A percentile compares a stretch with the other conserved stretches of the same genome.
Evolutionary conservation across 2,888 invertebrate genomes (phyloP).

Genomic region (Eustalomyia histrio): DNA sequence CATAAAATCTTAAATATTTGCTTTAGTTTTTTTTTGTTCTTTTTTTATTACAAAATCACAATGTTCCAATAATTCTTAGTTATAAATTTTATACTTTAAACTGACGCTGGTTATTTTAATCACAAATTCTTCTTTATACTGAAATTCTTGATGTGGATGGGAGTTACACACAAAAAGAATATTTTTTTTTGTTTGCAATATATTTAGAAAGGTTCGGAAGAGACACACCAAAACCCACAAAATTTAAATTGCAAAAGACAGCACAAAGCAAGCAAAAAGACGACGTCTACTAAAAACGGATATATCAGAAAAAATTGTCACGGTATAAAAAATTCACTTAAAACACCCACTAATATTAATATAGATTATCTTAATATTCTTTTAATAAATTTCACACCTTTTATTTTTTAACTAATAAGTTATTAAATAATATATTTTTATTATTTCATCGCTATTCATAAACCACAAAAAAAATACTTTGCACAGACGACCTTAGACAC

Average conservation of each 20-base stretch:
- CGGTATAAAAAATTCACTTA: constrained; percentile 4
- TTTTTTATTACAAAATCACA: neutral
- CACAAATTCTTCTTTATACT: neutral
- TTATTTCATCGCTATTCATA: constrained; percentile 11
- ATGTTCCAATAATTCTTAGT: neutral
- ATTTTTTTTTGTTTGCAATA: neutral
- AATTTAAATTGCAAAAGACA: constrained; percentile 36
- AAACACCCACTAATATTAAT: neutral
- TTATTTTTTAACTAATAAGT: neutral
- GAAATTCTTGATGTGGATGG: neutral
- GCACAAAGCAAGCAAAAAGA: constrained; percentile 10
- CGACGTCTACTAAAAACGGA: neutral
- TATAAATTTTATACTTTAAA: neutral
- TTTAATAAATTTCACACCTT: no score
- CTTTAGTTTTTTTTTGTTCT: neutral
- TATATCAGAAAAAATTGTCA: constrained; percentile 16
- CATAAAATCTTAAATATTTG: constrained; percentile 37
- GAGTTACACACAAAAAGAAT: constrained; percentile 40
- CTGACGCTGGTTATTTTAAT: neutral
- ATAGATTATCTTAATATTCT: no score
- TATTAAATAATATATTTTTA: neutral
- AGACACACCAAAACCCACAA: constrained; percentile 33
- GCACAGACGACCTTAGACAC: constrained; percentile 17
- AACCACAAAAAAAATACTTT: neutral
- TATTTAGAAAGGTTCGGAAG: neutral